Percentiles rank a stretch among this genome's conserved stretches.
Evolutionary conservation across 1,140 invertebrate genomes (phyloP).

Genomic region (Drosophila jambulina): DNA sequence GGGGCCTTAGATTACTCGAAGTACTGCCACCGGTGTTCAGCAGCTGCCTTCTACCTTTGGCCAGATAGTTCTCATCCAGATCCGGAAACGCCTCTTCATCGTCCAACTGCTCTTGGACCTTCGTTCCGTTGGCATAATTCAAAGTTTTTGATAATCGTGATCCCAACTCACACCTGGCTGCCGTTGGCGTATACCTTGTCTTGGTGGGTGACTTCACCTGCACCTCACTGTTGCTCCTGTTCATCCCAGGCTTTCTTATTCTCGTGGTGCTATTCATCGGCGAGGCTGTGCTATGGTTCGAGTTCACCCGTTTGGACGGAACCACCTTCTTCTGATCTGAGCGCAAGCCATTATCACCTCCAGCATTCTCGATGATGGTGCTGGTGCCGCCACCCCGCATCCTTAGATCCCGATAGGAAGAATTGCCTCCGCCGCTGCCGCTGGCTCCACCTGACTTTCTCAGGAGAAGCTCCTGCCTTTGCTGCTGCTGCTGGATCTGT

Average conservation of each 20-base stretch:
- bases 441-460: not conserved
- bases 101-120: not conserved
- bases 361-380: slow-evolving; percentile 7
- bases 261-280: not conserved
- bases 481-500: not conserved
- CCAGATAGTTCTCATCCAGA: not conserved
- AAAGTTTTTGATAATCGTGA: not conserved
- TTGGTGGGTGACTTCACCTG: not conserved
- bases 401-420: not conserved
- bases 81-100: not conserved
- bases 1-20: not conserved
- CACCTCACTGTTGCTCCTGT: not conserved
- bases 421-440: not conserved
- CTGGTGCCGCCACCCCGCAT: slow-evolving; percentile 2
- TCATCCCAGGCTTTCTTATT: not conserved
- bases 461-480: not conserved
- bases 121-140: not conserved
- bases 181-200: not conserved
- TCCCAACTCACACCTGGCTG: not conserved
- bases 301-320: not conserved
- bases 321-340: not conserved
- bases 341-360: slow-evolving; percentile 11
- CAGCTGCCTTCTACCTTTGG: not conserved
- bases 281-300: not conserved
- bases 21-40: too few species aligned